Percentiles rank a stretch among this genome's conserved stretches.
These are phyloP conservation scores for Acrocera orbiculus DNA, from an alignment of 2,888 invertebrate genomes.

Conservation along the genomic window DNA sequence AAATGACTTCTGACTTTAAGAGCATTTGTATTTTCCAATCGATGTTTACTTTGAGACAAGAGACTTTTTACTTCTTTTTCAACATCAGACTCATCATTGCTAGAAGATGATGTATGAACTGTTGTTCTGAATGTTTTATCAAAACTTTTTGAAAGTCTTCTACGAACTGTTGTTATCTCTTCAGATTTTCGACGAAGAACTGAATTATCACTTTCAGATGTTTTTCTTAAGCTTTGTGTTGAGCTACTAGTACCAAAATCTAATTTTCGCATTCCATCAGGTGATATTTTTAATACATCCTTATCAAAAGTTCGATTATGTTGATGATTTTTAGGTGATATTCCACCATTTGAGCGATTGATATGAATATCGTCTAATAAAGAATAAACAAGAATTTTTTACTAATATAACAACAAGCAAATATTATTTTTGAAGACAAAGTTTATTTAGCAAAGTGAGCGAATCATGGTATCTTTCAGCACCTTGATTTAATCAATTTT, in stretches of 20 bases:
- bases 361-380: too few relatives aligned
- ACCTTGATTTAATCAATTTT: too few relatives aligned
- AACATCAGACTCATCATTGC: conserved; percentile 26
- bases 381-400: too few relatives aligned
- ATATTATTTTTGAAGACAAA: too few relatives aligned
- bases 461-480: too few relatives aligned
- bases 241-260: conserved; percentile 29
- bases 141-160: conserved; percentile 28
- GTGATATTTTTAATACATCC: too few relatives aligned
- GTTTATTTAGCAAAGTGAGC: too few relatives aligned
- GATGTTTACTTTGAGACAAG: conserved; percentile 25
- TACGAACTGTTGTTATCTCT: conserved; percentile 8
- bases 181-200: conserved; percentile 23
- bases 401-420: too few relatives aligned
- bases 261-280: conserved; percentile 24
- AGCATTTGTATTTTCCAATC: conserved; percentile 28
- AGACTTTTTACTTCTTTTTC: conserved; percentile 30
- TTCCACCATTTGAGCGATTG: too few relatives aligned
- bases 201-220: conserved; percentile 30
- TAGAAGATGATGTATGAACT: conserved; percentile 28
- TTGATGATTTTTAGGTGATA: too few relatives aligned
- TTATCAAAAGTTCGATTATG: too few relatives aligned
- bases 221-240: conserved; percentile 26
- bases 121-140: conserved; percentile 27
- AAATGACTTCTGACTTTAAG: conserved; percentile 30